Conservation (phyloP, 1,140 invertebrate genomes). For the Lethrus apterus region DNA sequence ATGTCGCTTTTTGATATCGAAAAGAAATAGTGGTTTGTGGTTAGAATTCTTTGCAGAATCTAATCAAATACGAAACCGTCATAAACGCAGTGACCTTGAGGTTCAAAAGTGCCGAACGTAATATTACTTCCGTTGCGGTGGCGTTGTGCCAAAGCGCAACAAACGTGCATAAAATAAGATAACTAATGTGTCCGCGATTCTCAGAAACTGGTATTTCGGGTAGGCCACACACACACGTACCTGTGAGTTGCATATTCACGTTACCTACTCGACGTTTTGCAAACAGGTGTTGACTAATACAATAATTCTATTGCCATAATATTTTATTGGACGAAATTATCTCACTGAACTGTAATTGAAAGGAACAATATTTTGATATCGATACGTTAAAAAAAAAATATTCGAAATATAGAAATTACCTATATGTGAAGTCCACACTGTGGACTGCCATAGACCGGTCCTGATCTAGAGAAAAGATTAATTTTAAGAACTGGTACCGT, state of each 20-base stretch:
- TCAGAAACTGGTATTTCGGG: constrained; percentile 7
- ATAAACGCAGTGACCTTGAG: constrained; percentile 14
- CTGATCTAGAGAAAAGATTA: no score
- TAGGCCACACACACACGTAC: constrained; percentile 10
- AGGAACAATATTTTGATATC: no score
- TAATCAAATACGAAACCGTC: no score
- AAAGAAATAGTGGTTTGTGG: no score
- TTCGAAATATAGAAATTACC: not conserved
- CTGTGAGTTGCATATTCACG: not conserved
- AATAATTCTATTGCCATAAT: not conserved
- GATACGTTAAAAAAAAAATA: no score
- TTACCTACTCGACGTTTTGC: not conserved
- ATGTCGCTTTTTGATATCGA: no score
- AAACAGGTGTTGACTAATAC: not conserved
- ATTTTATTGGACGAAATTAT: no score
- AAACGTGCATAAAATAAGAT: constrained; percentile 15
- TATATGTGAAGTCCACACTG: no score
- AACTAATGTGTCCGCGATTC: constrained; percentile 13
- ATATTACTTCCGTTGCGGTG: constrained; percentile 15
- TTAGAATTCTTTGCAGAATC: no score
- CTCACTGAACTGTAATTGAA: no score
- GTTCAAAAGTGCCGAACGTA: constrained; percentile 14
- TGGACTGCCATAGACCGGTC: no score
- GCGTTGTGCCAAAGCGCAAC: constrained; percentile 12
- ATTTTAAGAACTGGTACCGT: no score